Evolutionary conservation across 2,888 invertebrate species (phyloP), one percentile per base, ranked within the genome.

Genomic region (Epirrita christyi): DNA sequence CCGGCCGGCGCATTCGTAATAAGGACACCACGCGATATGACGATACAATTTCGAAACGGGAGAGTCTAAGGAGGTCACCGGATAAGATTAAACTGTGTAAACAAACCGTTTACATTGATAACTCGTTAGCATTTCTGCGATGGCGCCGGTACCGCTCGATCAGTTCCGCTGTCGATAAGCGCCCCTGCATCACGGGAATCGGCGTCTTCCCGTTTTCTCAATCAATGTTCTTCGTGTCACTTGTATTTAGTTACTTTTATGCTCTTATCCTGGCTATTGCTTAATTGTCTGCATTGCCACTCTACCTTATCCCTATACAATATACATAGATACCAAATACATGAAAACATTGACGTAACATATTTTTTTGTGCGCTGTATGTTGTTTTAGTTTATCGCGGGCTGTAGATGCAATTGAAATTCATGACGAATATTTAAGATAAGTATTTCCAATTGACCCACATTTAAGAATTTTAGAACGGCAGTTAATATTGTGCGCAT

Each of bases 51-150:
- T 90, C 87, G 86, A 89, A 89, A 90, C 91, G 87, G 91, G 89
- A 90, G 84, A 84, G 83, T 85, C 81, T 88, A 91, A 92, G 87
- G 88, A 89, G 92, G 91, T 86, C 90, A 88, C 84, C 85, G 90
- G 92, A 92, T 92, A 92, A 91, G 91, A 92, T 91, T 91, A 90
- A 83, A 88, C 89, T 87, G 88, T 85, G 89, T 90, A 91, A 91
- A 91, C 88, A 90, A 87, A 88, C 88, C 86, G 89, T 88, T 88
- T 87, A 88, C 86, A 85, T 88, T 88, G 89, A 91, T 92, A 90
- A 88, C 85, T 88, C 75, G 83, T 81, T 85, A 84, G 85, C 78
- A 82, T 85, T 89, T 88, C 84, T 88, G 88, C 88, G 83, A 81
- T 81, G 88, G 85, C 88, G 88, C 87, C 88, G 75, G 32, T 51